Conservation (phyloP, 2,113 vertebrate genomes). For the Ochotona curzoniae region DNA sequence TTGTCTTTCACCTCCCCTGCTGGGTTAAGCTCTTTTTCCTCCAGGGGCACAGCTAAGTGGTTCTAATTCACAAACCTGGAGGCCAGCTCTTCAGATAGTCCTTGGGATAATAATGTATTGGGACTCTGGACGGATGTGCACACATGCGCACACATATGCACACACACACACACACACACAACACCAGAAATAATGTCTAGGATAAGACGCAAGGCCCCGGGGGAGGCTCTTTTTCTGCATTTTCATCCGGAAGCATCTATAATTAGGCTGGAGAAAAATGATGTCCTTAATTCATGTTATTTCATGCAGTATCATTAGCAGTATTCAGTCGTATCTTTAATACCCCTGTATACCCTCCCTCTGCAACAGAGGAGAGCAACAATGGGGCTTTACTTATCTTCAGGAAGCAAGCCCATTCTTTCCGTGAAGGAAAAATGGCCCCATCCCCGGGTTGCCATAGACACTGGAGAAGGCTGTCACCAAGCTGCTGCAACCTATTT, state of each 20-base stretch:
- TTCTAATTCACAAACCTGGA: constrained; percentile 60
- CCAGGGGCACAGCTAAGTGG: constrained; percentile 46
- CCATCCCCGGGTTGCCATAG: constrained; percentile 65
- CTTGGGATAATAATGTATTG: constrained; percentile 24
- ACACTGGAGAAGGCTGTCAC: constrained; percentile 52
- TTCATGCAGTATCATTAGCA: constrained; percentile 47
- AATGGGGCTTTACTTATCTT: constrained; percentile 58
- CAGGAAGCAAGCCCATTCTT: constrained; percentile 73
- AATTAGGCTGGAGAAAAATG: constrained; percentile 63
- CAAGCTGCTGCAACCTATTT: constrained; percentile 24
- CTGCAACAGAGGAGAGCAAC: constrained; percentile 44
- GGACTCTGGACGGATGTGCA: neutral
- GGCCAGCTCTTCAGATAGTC: constrained; percentile 34
- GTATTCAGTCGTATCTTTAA: constrained; percentile 30
- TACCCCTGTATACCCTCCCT: neutral
- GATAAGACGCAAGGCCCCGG: neutral
- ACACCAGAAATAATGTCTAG: constrained; percentile 32
- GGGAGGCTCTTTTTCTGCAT: constrained; percentile 21
- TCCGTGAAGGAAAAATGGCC: constrained; percentile 62
- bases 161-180: neutral
- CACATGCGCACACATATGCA: neutral
- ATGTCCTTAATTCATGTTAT: constrained; percentile 63
- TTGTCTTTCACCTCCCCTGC: neutral
- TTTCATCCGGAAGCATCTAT: constrained; percentile 54
- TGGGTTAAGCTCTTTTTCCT: constrained; percentile 48